Evolutionary conservation across 2,113 vertebrate species (phyloP).

Genomic region (Stomatorhinus ivindoensis): DNA sequence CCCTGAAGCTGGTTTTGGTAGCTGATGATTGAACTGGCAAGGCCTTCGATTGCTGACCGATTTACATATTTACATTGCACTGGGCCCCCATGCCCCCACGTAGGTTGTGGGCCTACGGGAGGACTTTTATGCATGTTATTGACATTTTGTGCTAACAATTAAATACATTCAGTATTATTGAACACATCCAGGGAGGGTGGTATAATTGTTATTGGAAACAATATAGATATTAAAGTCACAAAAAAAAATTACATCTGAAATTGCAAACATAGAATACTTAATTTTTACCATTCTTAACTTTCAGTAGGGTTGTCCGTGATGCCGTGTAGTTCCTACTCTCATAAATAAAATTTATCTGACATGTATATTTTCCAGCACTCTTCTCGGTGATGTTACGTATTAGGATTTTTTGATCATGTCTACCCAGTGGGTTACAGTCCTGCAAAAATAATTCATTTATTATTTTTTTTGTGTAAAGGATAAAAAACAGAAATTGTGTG

Average conservation of each 20-base stretch:
- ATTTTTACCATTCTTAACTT: constrained; percentile 5
- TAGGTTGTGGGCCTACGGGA: background rate
- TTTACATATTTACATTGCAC: background rate
- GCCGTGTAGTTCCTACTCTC: constrained; percentile 1
- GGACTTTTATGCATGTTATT: background rate
- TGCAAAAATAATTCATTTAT: background rate
- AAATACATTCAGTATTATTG: background rate
- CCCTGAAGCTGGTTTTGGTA: background rate
- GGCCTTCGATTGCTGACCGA: background rate
- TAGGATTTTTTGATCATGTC: background rate
- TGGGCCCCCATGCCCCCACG: background rate
- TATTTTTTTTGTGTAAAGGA: background rate
- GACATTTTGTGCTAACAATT: background rate
- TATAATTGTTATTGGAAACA: background rate
- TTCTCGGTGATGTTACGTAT: background rate
- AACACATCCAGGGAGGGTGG: background rate
- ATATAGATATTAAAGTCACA: background rate
- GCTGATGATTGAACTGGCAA: background rate
- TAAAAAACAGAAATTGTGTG: background rate
- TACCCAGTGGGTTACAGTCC: background rate
- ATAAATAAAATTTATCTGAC: constrained; percentile 8
- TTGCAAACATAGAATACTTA: background rate
- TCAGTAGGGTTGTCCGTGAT: constrained; percentile 6
- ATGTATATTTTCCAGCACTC: constrained; percentile 15
- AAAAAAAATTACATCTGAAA: background rate